Conservation (phyloP, 2,888 invertebrate species). For the Callyntrura guangdongensis region DNA sequence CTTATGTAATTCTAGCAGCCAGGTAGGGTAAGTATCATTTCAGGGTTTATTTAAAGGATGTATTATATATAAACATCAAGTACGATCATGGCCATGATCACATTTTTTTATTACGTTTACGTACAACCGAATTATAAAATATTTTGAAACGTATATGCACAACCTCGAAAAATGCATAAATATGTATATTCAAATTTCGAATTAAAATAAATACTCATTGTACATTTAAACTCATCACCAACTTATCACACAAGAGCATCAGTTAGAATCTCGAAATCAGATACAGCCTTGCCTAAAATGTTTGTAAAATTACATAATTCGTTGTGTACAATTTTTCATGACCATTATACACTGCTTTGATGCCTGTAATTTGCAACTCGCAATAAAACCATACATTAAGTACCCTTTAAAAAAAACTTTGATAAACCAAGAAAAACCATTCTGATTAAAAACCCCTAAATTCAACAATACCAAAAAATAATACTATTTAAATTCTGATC, state of each 20-base stretch:
- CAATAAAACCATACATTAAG: not conserved
- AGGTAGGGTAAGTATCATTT: constrained; percentile 33
- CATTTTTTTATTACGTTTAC: not conserved
- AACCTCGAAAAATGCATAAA: not conserved
- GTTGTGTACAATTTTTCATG: constrained; percentile 10
- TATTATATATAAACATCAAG: not conserved
- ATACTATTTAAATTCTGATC: constrained; percentile 27
- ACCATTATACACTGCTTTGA: not conserved
- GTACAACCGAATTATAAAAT: not conserved
- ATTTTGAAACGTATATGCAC: constrained; percentile 15
- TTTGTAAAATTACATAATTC: not conserved
- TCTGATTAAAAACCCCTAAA: constrained; percentile 4
- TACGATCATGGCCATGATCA: not conserved
- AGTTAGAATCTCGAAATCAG: constrained; percentile 57
- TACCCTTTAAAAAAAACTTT: too few species aligned
- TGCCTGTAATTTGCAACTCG: not conserved
- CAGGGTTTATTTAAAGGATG: not conserved
- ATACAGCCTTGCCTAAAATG: not conserved
- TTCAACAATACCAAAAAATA: constrained; percentile 60
- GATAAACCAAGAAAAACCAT: not conserved
- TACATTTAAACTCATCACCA: constrained; percentile 66
- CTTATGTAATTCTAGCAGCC: constrained; percentile 29
- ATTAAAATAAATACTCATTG: constrained; percentile 43
- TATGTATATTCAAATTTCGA: constrained; percentile 4
- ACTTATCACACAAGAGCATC: constrained; percentile 68